Evolutionary conservation across 1,140 invertebrate genomes (phyloP), one percentile per base, ranked within the genome.

Genomic region (Neuroterus valhalla): DNA sequence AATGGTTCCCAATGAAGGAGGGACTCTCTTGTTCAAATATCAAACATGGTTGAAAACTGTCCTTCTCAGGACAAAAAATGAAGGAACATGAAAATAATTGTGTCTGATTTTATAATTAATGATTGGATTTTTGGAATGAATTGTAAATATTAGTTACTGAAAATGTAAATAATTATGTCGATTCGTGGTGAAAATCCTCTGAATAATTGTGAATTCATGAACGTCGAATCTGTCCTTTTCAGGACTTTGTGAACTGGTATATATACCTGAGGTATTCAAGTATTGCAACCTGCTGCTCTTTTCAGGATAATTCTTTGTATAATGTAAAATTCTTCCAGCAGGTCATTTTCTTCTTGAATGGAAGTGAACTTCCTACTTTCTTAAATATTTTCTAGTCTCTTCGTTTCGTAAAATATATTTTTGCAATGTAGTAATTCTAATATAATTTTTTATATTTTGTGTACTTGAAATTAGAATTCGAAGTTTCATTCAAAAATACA

Each of bases 11-110:
- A 11, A 84, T 75, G 79, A 5, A 73, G 80, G 66, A 83, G 78
- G 0, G 31, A 76, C 75, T 68, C 55, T 79, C 81, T 67, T 66
- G 45, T 73, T 78, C 15, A 17, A 43, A 55, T 44, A 67, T 81
- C 66, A 77, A 52, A 79, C 43, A 55, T 48, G 15, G n/a, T n/a
- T n/a, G n/a, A 45, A 82, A 85, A 70, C 77, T 85, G 85, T 77
- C 78, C 84, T 86, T 85, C 81, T 86, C 48, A 86, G 81, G 79
- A 76, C 81, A 83, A 82, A 75, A 15, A 15, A 62, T 14, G 26
- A 14, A 26, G 17, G 46, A 8, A 4, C 15, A 15, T 55, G n/a
- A 50, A 48, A 50, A 15, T 48, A 19, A 10, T 12, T 48, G 19
- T 48, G 11, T 21, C 46, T 70, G 8, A 46, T 42, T 23, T 50